These are phyloP conservation scores for Cydia amplana DNA, from an alignment of 1,140 invertebrate genomes.

Conservation along the genomic window DNA sequence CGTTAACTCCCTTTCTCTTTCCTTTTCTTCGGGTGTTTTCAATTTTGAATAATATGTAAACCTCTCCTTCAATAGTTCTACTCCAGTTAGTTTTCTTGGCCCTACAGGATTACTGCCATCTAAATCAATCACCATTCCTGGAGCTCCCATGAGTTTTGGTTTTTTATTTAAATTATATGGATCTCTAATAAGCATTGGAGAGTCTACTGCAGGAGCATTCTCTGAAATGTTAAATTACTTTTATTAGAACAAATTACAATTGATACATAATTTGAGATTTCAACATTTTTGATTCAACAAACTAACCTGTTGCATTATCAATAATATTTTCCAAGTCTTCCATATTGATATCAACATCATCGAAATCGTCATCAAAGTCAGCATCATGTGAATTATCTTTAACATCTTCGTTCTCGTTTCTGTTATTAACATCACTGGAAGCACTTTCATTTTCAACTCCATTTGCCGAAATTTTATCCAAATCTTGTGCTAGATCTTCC, in stretches of 20 bases:
- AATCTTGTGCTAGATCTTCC: slow-evolving; percentile 23
- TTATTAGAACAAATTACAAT: slow-evolving; percentile 4
- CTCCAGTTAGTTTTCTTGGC: slow-evolving; percentile 74
- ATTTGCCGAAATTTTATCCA: slow-evolving; percentile 31
- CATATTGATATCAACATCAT: slow-evolving; percentile 61
- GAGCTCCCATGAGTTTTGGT: slow-evolving; percentile 80
- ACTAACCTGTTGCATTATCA: slow-evolving; percentile 58
- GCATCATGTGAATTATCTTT: slow-evolving; percentile 32
- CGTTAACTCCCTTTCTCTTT: slow-evolving; percentile 75
- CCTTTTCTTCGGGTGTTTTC: slow-evolving; percentile 72
- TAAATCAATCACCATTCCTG: slow-evolving; percentile 82
- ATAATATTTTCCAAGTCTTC: slow-evolving; percentile 65
- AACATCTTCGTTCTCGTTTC: slow-evolving; percentile 29
- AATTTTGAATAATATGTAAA: slow-evolving; percentile 81
- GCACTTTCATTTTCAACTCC: slow-evolving; percentile 38
- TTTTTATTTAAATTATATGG: slow-evolving; percentile 46
- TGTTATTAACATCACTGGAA: slow-evolving; percentile 36
- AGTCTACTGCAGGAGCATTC: slow-evolving; percentile 31
- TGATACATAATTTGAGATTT: not conserved
- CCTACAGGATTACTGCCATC: slow-evolving; percentile 52
- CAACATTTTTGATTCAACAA: not conserved
- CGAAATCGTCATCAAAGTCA: slow-evolving; percentile 44
- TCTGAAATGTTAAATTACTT: slow-evolving; percentile 39
- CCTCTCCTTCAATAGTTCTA: slow-evolving; percentile 81
- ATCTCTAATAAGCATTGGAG: slow-evolving; percentile 42